Conservation (phyloP, 2,113 vertebrate genomes). For the Sylvietta virens region DNA sequence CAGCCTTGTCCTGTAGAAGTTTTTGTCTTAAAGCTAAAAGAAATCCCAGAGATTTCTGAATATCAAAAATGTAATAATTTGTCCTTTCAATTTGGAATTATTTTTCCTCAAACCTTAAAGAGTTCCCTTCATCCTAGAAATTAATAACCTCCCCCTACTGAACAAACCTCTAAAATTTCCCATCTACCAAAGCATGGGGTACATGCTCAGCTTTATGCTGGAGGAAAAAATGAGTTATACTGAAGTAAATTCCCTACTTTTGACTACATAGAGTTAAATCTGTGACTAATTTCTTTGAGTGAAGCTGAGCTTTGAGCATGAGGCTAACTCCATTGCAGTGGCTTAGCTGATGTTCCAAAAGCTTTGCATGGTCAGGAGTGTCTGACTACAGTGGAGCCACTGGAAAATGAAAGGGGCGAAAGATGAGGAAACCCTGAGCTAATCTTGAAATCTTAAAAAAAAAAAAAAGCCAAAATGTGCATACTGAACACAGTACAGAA, state of each 20-base stretch:
- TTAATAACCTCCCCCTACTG: neutral
- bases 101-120: neutral
- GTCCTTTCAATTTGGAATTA: neutral
- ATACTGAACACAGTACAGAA: neutral
- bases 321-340: neutral
- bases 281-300: neutral
- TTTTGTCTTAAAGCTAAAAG: neutral
- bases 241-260: neutral
- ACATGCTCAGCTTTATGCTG: neutral
- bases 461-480: neutral
- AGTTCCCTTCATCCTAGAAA: neutral
- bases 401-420: neutral
- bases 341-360: neutral
- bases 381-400: neutral
- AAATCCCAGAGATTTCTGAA: neutral
- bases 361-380: neutral
- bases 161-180: neutral
- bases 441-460: neutral
- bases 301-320: neutral
- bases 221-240: neutral
- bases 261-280: neutral
- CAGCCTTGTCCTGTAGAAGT: neutral
- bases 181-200: neutral
- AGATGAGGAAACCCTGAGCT: neutral
- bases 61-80: neutral